Base-by-base conservation (phyloP, 2,113 vertebrate species). In the Glaucomys volans region DNA sequence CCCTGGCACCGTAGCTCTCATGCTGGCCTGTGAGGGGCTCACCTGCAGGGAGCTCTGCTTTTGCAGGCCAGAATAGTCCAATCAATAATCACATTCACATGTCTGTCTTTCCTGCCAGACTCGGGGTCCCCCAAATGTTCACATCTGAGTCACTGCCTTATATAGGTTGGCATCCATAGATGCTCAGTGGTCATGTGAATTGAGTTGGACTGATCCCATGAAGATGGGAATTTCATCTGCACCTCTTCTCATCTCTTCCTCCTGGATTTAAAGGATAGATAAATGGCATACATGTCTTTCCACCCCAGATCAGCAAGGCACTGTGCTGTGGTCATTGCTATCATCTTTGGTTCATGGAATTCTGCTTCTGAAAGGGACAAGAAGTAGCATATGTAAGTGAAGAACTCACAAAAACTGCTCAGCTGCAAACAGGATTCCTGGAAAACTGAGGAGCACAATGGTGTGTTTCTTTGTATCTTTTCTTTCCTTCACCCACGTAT, bases 361-460 rank as follows among this genome's bases (percentile, higher is more conserved):
- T 85, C 79, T 81, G 30, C 92, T 84, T 44, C n/a, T 5, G 8
- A 24, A 77, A 96, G n/a, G 40, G 35, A 54, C 57, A 57, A 87
- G 24, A 90, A 50, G 42, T 8, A 44, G 64, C 16, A 44, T 42
- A 42, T 6, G 2, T 37, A 59, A 83, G 26, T 30, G 7, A 93
- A 94, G 54, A 92, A 64, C 7, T 96, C 87, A 75, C 16, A 71
- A 64, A 81, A 67, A 30, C 67, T 59, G 74, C 50, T 95, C 81
- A 76, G 57, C 13, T 52, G 6, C 69, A 82, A 87, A 92, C 35
- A 28, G 62, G 62, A 64, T 84, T 71, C 87, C 75, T 20, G 18
- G 67, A 22, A 85, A 90, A 79, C 3, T 20, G n/a, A 83, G 44
- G 44, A 72, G 35, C 54, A 67, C 18, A 44, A 20, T 52, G n/a